phyloP scores from a whole-genome alignment of 2,797 vertebrate species.

The Buceros bicornis region DNA sequence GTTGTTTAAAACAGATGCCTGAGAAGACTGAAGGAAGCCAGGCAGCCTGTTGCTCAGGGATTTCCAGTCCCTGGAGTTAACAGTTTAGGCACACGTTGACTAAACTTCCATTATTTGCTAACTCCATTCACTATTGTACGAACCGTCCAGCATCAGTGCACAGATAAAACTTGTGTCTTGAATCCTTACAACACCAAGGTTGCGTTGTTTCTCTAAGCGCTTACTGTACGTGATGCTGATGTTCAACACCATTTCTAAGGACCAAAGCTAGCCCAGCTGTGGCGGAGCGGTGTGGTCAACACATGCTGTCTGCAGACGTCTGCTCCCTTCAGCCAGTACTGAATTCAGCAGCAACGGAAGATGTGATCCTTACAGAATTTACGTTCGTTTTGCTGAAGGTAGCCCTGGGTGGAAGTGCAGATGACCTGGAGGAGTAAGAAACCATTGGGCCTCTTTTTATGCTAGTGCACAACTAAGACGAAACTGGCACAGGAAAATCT shows the following conservation, averaged over 20 bases:
- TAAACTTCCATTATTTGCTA: not conserved
- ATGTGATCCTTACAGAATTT: not conserved
- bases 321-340: not conserved
- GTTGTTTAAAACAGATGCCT: not conserved
- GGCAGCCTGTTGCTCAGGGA: not conserved
- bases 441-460: not conserved
- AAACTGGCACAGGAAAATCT: not conserved
- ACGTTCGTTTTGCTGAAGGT: not conserved
- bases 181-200: not conserved
- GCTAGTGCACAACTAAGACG: not conserved
- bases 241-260: not conserved
- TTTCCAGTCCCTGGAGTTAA: not conserved
- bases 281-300: not conserved
- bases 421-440: not conserved
- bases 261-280: not conserved
- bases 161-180: not conserved
- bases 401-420: not conserved
- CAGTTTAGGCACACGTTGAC: not conserved
- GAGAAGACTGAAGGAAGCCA: not conserved
- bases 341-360: not conserved
- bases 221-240: not conserved
- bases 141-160: fast-evolving
- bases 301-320: not conserved
- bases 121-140: not conserved
- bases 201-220: not conserved